Conservation (phyloP, 2,797 vertebrate genomes). For the Oreochromis grahami region DNA sequence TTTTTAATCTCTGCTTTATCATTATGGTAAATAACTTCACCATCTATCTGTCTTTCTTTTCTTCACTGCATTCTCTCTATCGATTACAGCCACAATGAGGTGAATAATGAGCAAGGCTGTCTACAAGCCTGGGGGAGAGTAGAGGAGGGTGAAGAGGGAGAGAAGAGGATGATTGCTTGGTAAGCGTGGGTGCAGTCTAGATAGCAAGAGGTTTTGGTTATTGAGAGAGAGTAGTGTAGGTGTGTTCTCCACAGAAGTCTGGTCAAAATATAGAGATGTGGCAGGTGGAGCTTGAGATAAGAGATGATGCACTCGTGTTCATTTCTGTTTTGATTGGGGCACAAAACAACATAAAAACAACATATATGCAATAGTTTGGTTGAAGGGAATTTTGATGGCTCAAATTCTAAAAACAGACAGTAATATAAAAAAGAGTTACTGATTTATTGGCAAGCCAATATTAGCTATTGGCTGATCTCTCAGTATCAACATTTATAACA, state of each 20-base stretch:
- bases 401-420: not conserved
- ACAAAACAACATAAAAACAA: not conserved
- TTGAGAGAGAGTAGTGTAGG: slow-evolving; percentile 8
- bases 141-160: slow-evolving; percentile 1
- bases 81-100: slow-evolving; percentile 3
- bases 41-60: not conserved
- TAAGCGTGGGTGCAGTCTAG: slow-evolving; percentile 15
- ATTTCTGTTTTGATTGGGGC: not conserved
- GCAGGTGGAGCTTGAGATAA: not conserved
- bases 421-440: not conserved
- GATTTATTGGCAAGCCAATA: rapidly evolving
- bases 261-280: not conserved
- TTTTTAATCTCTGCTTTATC: slow-evolving; percentile 2
- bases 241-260: slow-evolving; percentile 4
- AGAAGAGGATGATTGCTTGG: slow-evolving; percentile 25
- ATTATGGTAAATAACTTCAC: slow-evolving; percentile 38
- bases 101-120: slow-evolving; percentile 7
- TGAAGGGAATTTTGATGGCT: not conserved
- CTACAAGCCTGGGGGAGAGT: not conserved
- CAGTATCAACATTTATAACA: not conserved
- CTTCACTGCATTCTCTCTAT: slow-evolving; percentile 1
- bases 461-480: rapidly evolving
- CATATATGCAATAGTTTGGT: not conserved
- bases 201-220: slow-evolving; percentile 2
- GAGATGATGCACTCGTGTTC: not conserved